Conservation (phyloP, 2,113 vertebrate species). For the Lophochroa leadbeateri region DNA sequence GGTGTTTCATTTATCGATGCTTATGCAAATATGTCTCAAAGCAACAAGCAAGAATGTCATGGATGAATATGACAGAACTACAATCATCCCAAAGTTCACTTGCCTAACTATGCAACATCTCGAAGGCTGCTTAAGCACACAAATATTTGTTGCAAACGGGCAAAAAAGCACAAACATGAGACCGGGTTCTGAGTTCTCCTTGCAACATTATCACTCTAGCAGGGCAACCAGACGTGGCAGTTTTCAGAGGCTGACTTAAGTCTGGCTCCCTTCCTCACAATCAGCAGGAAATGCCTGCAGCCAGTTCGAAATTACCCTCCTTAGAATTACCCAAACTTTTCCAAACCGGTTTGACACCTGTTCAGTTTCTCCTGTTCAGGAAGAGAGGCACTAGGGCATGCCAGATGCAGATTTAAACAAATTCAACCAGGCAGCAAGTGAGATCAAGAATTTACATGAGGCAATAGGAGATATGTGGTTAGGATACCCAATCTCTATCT, state of each 20-base stretch:
- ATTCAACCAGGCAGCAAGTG: not conserved
- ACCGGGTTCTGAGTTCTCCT: not conserved
- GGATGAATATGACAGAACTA: accelerated
- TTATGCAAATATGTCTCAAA: not conserved
- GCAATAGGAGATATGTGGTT: not conserved
- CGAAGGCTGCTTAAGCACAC: not conserved
- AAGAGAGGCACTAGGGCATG: no score
- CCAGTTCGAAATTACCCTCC: not conserved
- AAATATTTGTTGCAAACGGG: no score
- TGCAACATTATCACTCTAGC: accelerated
- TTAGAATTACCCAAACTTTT: not conserved
- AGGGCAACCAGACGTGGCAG: accelerated
- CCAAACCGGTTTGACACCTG: not conserved
- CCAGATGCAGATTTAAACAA: not conserved
- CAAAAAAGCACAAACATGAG: accelerated
- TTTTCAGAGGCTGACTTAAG: not conserved
- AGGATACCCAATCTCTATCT: not conserved
- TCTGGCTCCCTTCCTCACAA: not conserved
- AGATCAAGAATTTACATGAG: not conserved
- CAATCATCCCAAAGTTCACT: not conserved
- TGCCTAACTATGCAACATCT: accelerated
- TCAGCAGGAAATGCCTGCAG: not conserved
- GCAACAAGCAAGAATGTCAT: not conserved
- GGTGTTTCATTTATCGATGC: not conserved
- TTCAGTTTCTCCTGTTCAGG: not conserved